A percentile compares a stretch with the other conserved stretches of the same genome.
Evolutionary conservation across 2,888 invertebrate genomes (phyloP).

Genomic region (Drosophila mulleri): DNA sequence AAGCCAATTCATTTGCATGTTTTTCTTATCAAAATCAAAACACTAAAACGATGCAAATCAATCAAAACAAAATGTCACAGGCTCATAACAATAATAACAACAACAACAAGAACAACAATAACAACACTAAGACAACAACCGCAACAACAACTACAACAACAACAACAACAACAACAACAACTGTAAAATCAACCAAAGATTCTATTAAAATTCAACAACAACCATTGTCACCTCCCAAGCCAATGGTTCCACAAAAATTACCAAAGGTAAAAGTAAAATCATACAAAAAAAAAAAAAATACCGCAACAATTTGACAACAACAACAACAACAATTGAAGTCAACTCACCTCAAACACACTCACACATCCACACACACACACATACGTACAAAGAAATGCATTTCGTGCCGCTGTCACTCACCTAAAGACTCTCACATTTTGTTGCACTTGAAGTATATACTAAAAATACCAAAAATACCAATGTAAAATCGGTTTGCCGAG

Average conservation of each 20-base stretch:
- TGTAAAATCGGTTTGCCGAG: not conserved
- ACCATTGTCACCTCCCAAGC: conserved; percentile 85
- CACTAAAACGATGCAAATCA: conserved; percentile 50
- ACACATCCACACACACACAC: conserved; percentile 8
- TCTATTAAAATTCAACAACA: conserved; percentile 83
- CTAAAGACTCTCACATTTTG: not conserved
- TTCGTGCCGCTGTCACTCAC: conserved; percentile 52
- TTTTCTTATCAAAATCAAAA: conserved; percentile 32
- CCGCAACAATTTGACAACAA: conserved; percentile 40
- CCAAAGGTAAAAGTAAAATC: conserved; percentile 80
- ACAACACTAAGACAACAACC: conserved; percentile 52
- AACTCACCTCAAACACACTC: conserved; percentile 31
- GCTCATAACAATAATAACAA: conserved; percentile 66
- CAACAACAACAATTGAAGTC: conserved; percentile 29
- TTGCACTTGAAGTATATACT: conserved; percentile 25
- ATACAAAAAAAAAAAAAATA: not conserved
- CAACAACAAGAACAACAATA: conserved; percentile 47
- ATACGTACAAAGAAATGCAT: conserved; percentile 29
- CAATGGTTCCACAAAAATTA: conserved; percentile 84
- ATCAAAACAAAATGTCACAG: conserved; percentile 68
- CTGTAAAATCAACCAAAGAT: conserved; percentile 63
- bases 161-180: conserved; percentile 43
- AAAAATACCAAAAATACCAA: conserved; percentile 4
- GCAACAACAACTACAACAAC: conserved; percentile 32
- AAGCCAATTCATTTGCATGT: conserved; percentile 53